Conservation (phyloP, 2,797 vertebrate species). For the Poecile montanus region DNA sequence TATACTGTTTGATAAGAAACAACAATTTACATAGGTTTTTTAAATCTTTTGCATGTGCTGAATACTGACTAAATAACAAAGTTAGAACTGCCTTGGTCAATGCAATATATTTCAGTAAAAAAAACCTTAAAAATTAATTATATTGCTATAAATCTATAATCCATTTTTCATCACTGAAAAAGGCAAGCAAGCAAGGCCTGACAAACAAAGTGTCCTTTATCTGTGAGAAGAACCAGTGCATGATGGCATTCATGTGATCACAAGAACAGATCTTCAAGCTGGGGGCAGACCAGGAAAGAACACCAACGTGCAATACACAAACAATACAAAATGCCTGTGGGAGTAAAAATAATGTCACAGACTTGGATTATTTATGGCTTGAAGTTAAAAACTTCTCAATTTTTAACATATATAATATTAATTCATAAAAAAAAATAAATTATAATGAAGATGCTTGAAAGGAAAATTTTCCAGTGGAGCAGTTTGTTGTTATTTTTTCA, state of each 20-base stretch:
- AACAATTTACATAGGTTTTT: not conserved
- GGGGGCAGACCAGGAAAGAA: not conserved
- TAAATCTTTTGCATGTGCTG: not conserved
- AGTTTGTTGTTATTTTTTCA: not conserved
- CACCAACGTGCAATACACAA: accelerated
- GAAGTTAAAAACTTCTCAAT: not conserved
- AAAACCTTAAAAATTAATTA: not conserved
- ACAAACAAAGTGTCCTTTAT: not conserved
- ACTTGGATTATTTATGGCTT: not conserved
- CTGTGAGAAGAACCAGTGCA: not conserved
- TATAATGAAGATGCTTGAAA: not conserved
- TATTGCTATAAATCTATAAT: not conserved
- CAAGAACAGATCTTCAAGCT: not conserved
- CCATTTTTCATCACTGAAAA: not conserved
- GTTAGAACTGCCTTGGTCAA: not conserved
- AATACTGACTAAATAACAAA: not conserved
- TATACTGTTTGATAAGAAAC: not conserved
- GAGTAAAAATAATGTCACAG: accelerated
- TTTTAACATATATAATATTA: not conserved
- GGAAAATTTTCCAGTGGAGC: not conserved
- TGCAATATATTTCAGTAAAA: not conserved
- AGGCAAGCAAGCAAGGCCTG: not conserved
- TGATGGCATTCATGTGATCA: not conserved
- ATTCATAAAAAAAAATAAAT: not conserved
- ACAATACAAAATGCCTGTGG: not conserved